Evolutionary conservation across 2,113 vertebrate genomes (phyloP).

Genomic region (Calcarius ornatus): DNA sequence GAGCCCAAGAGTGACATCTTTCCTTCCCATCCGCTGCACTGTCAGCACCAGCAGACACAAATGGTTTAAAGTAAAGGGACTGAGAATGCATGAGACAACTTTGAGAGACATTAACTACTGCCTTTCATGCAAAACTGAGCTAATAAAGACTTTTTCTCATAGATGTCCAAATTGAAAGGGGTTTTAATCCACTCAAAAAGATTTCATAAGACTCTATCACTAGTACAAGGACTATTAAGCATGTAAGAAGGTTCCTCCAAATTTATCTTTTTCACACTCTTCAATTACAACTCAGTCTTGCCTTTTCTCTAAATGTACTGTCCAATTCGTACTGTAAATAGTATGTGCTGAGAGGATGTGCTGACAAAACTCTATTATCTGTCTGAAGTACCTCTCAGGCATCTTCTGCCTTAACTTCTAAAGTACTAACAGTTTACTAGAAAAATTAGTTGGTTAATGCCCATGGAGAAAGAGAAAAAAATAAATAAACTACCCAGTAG

Average conservation of each 20-base stretch:
- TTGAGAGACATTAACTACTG: not conserved
- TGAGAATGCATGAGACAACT: not conserved
- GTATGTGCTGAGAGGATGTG: not conserved
- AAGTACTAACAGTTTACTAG: not conserved
- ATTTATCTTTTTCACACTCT: not conserved
- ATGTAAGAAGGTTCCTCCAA: not conserved
- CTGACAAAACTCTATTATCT: not conserved
- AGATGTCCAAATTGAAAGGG: not conserved
- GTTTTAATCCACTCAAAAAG: not conserved
- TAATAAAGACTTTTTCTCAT: not conserved
- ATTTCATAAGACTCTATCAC: not conserved
- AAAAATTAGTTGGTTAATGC: not conserved
- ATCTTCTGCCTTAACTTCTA: not conserved
- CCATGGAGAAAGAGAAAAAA: not conserved
- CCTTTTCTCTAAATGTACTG: not conserved
- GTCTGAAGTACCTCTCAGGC: not conserved
- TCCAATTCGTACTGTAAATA: not conserved
- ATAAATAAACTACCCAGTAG: not conserved
- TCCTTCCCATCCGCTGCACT: not conserved
- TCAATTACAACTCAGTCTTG: not conserved
- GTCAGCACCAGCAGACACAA: not conserved
- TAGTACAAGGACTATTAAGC: not conserved
- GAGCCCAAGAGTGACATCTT: not conserved
- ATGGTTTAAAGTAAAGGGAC: not conserved
- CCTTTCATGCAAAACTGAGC: conserved; percentile 9